A percentile compares a stretch with the other conserved stretches of the same genome.
Evolutionary conservation across 2,113 vertebrate genomes (phyloP).

Genomic region (Rhynchomys soricoides): DNA sequence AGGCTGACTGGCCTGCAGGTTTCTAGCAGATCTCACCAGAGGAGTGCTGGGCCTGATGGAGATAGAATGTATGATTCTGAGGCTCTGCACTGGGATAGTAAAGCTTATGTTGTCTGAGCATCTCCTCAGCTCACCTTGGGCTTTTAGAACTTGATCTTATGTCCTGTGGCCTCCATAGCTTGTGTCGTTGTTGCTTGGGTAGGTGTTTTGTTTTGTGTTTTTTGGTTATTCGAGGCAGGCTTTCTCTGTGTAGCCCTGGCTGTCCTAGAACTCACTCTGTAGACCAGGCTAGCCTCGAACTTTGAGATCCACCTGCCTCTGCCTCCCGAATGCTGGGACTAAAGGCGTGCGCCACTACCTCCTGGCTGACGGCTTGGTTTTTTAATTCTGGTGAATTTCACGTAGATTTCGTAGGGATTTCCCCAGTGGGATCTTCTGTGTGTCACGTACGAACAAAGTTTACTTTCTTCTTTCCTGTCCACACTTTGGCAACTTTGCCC

Average conservation of each 20-base stretch:
- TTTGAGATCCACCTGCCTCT: too few relatives aligned
- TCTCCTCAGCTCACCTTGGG: background rate
- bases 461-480: background rate
- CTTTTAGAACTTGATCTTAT: background rate
- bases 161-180: background rate
- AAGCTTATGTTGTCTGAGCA: background rate
- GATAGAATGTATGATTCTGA: background rate
- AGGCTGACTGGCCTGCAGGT: background rate
- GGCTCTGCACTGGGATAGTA: background rate
- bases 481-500: background rate
- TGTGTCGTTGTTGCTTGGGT: background rate
- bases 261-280: too few relatives aligned
- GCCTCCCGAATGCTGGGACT: too few relatives aligned
- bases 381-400: background rate
- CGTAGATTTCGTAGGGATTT: fast-evolving
- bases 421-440: too few relatives aligned
- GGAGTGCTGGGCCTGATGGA: background rate
- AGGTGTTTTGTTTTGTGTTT: too few relatives aligned
- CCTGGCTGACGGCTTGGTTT: background rate
- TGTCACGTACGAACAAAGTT: background rate
- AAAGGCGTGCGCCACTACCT: too few relatives aligned
- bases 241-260: too few relatives aligned
- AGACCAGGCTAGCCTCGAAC: too few relatives aligned
- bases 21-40: background rate
- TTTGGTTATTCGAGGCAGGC: too few relatives aligned